Evolutionary conservation across 2,888 invertebrate species (phyloP), one percentile per base, ranked within the genome.

Genomic region (Agriopis aurantiaria): DNA sequence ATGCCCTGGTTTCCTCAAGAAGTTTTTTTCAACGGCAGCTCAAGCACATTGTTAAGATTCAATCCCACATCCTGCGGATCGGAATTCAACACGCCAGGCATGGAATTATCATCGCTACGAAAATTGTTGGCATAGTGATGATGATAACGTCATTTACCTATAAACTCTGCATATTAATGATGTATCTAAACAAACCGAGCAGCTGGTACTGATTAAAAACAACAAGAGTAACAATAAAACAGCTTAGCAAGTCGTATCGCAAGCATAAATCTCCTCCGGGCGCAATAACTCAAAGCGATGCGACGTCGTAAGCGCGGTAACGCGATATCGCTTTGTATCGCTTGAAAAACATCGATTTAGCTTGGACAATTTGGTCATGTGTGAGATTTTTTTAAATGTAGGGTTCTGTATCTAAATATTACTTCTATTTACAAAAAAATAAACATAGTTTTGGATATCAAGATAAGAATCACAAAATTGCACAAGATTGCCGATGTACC

Each of bases 231-330:
- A 74, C 73, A 76, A 76, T 76, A 71, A 73, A 65, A 51, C 65
- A 69, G 61, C 65, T 65, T 61, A 61, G 40, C 51, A 55, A 17
- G 53, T 43, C 55, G 64, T 65, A 65, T 69, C 64, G 40, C 8
- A 10, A 57, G 51, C 68, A 74, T 76, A 76, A 74, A 76, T 76
- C 76, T 72, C 65, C 59, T 9, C 63, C n/a, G 68, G 55, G 62
- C 56, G 58, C 69, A 71, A 76, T 76, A 76, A 74, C 62, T 76
- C 76, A 75, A 69, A 68, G 68, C 72, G 68, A 71, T 49, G 76
- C 62, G 66, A 71, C 76, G 71, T 70, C 74, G 76, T 66, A 72
- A 67, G 66, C 70, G 74, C 59, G 55, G 69, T 74, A 73, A 76
- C 71, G 71, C 68, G 73, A 76, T 71, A 74, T 69, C 60, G 62